Percentiles rank a stretch among this genome's conserved stretches.
These are phyloP conservation scores for Cyanoderma ruficeps DNA, from an alignment of 2,113 vertebrate species.

Conservation along the genomic window DNA sequence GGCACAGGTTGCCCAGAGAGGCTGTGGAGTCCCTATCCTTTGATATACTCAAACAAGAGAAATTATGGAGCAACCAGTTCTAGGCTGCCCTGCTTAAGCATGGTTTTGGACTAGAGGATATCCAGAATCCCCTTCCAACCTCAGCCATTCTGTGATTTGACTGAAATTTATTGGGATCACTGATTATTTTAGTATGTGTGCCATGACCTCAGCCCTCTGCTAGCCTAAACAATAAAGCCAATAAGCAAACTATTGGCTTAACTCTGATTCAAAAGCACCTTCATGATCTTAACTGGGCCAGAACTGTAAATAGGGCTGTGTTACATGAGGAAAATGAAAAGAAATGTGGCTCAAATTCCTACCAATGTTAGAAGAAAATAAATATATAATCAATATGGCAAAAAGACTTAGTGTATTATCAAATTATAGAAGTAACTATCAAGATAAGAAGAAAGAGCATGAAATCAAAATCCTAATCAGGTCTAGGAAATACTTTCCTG, in stretches of 20 bases:
- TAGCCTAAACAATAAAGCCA: neutral
- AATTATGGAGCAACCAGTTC: neutral
- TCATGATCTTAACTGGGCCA: neutral
- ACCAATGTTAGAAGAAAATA: neutral
- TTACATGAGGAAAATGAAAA: neutral
- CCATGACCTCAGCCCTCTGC: neutral
- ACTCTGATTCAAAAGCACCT: neutral
- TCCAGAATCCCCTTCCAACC: neutral
- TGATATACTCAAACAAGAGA: neutral
- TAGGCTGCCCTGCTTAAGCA: neutral
- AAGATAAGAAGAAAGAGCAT: neutral
- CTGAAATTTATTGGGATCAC: neutral
- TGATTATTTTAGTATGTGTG: neutral
- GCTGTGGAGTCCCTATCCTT: neutral
- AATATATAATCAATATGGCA: neutral
- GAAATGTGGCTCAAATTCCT: neutral
- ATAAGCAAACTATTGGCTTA: neutral
- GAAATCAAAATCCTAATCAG: neutral
- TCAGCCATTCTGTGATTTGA: neutral
- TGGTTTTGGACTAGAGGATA: rapidly evolving
- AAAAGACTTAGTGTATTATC: neutral
- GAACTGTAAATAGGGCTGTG: conserved; percentile 2
- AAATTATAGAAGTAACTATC: neutral
- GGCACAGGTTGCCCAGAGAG: neutral
- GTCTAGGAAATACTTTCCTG: neutral